phyloP scores from a whole-genome alignment of 2,113 vertebrate species.

The Tenebrosternarchus preto region DNA sequence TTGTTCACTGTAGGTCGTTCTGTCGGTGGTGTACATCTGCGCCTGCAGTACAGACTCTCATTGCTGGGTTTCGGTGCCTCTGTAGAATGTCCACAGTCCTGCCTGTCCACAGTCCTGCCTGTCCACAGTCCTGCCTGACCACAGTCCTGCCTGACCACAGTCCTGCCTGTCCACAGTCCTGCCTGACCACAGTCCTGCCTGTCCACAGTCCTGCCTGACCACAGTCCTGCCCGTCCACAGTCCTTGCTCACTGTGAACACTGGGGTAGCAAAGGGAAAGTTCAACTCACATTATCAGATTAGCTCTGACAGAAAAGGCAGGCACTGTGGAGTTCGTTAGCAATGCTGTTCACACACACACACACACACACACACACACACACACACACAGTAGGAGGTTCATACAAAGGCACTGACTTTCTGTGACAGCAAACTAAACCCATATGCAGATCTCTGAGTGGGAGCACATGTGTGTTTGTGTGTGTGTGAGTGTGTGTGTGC shows the following conservation, averaged over 20 bases:
- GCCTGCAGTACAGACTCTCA: background rate
- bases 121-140: no score
- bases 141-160: no score
- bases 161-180: no score
- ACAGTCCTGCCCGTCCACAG: no score
- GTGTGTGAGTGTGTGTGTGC: conserved; percentile 23
- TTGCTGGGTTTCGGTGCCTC: background rate
- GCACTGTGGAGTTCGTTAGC: conserved; percentile 32
- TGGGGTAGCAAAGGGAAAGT: background rate
- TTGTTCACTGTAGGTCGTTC: background rate
- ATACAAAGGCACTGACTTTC: conserved; percentile 5
- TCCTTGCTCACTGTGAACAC: background rate
- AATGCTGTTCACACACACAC: conserved; percentile 11
- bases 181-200: no score
- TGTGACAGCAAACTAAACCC: background rate
- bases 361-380: conserved; percentile 23
- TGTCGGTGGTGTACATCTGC: background rate
- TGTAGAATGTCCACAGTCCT: no score
- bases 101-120: no score
- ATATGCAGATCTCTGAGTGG: conserved; percentile 24
- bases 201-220: no score
- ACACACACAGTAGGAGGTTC: conserved; percentile 5
- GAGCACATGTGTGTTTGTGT: conserved; percentile 19
- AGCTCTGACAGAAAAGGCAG: conserved; percentile 33
- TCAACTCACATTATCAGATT: conserved; percentile 25